Base-by-base conservation (phyloP, 2,888 invertebrate species). In the Dynastes grantii region DNA sequence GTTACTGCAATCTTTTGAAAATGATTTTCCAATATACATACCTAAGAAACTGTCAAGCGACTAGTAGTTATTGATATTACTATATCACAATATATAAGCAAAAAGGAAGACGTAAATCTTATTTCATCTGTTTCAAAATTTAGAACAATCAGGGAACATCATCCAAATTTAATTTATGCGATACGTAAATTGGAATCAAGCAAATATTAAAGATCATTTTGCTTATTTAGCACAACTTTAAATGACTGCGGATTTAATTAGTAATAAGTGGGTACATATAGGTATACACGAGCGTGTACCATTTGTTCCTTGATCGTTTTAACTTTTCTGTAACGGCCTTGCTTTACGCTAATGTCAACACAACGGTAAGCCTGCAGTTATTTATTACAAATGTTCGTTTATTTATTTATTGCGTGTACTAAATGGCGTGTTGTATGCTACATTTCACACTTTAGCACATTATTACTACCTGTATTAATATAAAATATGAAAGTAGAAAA, bases 341-440 rank as follows among this genome's bases (percentile, higher is more conserved):
- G 65, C 37, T 37, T 32, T 2, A 8, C 40, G 16, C 22, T 65
- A 65, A 65, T 65, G 40, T n/a, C 65, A 40, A 40, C 37, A 40
- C 40, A 65, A 65, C 65, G 65, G 65, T 65, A 65, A 65, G 13
- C 16, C 8, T 13, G 65, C 16, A 65, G 40, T 65, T 45, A 65
- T 40, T 40, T 32, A 65, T 65, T 65, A 32, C 37, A 65, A 65
- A 40, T 37, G 65, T 32, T 40, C 22, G n/a, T n/a, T 40, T 65
- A 45, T 45, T 45, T 11, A 37, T 37, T 45, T 40, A 40, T 65
- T 40, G 40, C 65, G 45, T 65, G 40, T 40, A n/a, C 40, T 40
- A 65, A 65, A 40, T 40, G 65, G 37, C 22, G 40, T 40, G 13
- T 65, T 37, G 16, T 40, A 37, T 22, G 40, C 22, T 40, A 40